Evolutionary conservation across 2,113 vertebrate species (phyloP).

Genomic region (Eubucco bourcierii): DNA sequence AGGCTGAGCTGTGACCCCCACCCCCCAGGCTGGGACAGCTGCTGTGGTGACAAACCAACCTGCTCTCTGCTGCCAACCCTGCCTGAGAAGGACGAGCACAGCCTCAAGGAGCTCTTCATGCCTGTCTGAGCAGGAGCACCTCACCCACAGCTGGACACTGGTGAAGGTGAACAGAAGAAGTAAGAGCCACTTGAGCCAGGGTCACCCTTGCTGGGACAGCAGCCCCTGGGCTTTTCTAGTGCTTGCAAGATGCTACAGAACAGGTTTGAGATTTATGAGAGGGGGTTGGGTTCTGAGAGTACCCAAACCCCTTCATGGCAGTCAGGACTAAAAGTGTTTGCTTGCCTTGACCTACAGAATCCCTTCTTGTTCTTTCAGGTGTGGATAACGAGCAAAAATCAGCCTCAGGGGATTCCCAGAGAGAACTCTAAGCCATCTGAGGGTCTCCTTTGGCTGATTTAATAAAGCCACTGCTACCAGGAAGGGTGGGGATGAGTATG

Average conservation of each 20-base stretch:
- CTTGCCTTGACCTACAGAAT: neutral
- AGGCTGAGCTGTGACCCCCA: neutral
- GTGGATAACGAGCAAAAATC: neutral
- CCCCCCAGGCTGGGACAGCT: neutral
- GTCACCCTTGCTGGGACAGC: neutral
- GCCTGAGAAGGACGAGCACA: neutral
- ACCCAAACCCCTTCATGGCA: neutral
- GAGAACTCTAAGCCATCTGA: neutral
- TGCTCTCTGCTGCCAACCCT: neutral
- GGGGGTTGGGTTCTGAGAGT: neutral
- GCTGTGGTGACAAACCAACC: neutral
- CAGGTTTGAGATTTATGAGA: neutral
- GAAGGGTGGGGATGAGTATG: fast-evolving
- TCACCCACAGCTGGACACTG: neutral
- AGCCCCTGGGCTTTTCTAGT: fast-evolving
- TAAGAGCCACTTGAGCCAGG: neutral
- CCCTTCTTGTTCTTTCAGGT: neutral
- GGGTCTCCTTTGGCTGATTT: neutral
- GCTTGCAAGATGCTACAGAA: neutral
- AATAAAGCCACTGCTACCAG: neutral
- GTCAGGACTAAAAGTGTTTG: fast-evolving
- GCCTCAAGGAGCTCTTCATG: constrained; percentile 40
- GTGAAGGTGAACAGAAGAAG: neutral
- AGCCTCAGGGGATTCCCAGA: neutral
- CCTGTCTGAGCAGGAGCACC: neutral